Base-by-base conservation (phyloP, 2,113 vertebrate species). In the Gymnarchus niloticus region DNA sequence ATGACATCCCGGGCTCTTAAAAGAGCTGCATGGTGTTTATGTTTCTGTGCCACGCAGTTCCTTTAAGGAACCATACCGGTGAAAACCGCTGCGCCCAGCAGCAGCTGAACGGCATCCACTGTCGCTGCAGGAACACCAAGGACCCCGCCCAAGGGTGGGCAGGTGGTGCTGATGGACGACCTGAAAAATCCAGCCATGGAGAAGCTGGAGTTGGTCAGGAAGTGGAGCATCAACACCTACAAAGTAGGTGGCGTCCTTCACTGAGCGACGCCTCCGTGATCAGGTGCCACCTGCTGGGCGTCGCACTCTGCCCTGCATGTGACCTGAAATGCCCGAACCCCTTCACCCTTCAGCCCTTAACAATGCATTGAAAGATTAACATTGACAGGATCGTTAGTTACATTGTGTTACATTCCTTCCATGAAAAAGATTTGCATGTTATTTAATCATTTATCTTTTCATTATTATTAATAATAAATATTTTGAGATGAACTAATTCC, bases 151-250 rank as follows among this genome's bases (percentile, higher is more conserved):
- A 92, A 91, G 83, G 95, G 94, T 73, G 96, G 97, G 86, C 95
- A 97, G 0, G 91, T 99, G 93, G 95, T 99, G 85, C 92, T 99
- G 77, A 94, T 97, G 49, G 98, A 99, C 84, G 98, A 99, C 91
- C 88, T 97, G 51, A 99, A 97, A 93, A 99, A 93, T 91, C 97
- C 98, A 44, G 97, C 98, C n/a, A 96, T 99, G 94, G 98, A 99
- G 90, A 99, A 99, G 92, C 91, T 99, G 90, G 98, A 99, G 86
- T 92, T 99, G 77, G 97, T 99, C 90, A 96, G 97, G 89, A 99
- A 96, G 91, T 99, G 98, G 98, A 99, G 98, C 93, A 95, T 99
- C 90, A 99, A 97, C 91, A 98, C 97, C 3, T 99, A 99, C 80
- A 99, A 99, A 96, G 98, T 99, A 94, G 93, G 88, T 87, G 19